Percentiles rank a stretch among this genome's conserved stretches.
Evolutionary conservation across 2,888 invertebrate species (phyloP).

Genomic region (Melipona beecheii): DNA sequence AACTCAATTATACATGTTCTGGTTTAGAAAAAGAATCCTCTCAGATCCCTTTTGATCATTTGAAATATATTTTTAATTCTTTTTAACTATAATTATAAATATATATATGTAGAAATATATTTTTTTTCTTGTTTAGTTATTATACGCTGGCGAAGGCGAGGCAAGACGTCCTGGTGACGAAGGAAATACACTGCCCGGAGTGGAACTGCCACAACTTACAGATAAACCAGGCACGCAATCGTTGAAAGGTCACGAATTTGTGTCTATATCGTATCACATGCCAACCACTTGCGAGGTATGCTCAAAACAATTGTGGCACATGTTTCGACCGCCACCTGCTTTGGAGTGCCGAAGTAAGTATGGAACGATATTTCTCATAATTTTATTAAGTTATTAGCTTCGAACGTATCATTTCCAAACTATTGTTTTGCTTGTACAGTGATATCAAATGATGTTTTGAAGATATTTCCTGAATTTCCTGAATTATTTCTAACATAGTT

Average conservation of each 20-base stretch:
- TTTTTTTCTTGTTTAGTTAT: conserved; percentile 86
- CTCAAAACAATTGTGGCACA: conserved; percentile 98
- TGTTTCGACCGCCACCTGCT: conserved; percentile 98
- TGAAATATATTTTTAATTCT: too few species aligned
- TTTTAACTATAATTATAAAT: too few species aligned
- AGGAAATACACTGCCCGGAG: conserved; percentile 85
- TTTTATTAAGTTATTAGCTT: neutral
- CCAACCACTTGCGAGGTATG: conserved; percentile 99
- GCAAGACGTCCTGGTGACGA: conserved; percentile 91
- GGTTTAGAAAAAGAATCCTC: too few species aligned
- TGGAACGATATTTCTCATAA: neutral
- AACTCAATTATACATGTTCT: too few species aligned
- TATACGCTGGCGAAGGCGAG: conserved; percentile 99
- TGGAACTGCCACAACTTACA: conserved; percentile 85
- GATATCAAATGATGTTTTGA: neutral
- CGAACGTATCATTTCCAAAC: neutral
- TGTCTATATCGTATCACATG: conserved; percentile 98
- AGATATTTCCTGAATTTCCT: neutral
- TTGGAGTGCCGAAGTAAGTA: conserved; percentile 96
- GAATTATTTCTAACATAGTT: too few species aligned
- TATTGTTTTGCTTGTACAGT: neutral
- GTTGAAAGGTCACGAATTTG: conserved; percentile 97
- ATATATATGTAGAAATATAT: neutral
- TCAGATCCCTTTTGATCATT: too few species aligned
- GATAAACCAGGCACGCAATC: conserved; percentile 88